Evolutionary conservation across 2,888 invertebrate species (phyloP).

Genomic region (Hyposoter didymator): DNA sequence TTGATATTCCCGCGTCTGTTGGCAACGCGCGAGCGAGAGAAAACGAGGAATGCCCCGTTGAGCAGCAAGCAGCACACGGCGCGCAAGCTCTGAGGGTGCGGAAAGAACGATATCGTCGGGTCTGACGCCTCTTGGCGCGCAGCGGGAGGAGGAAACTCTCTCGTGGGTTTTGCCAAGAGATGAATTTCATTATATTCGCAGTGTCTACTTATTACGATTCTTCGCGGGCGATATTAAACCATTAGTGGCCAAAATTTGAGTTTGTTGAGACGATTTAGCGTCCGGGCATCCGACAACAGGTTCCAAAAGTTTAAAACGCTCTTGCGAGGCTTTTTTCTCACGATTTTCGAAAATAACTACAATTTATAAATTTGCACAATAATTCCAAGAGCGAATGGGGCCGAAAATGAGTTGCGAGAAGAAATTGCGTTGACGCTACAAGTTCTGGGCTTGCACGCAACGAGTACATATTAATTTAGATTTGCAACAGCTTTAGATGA

Average conservation of each 20-base stretch:
- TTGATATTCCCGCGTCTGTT: constrained; percentile 74
- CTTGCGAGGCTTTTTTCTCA: not conserved
- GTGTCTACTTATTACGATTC: constrained; percentile 19
- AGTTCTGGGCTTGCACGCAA: not conserved
- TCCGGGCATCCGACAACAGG: not conserved
- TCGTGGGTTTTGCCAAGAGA: constrained; percentile 11
- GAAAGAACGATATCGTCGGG: constrained; percentile 7
- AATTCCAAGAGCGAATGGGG: not conserved
- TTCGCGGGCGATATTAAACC: constrained; percentile 16
- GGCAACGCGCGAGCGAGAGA: constrained; percentile 5
- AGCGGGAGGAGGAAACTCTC: constrained; percentile 24
- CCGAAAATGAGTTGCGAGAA: not conserved
- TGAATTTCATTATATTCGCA: constrained; percentile 28
- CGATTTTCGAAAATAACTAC: not conserved
- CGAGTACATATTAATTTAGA: not conserved
- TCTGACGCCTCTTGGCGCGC: not conserved
- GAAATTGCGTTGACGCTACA: not conserved
- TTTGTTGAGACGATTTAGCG: not conserved
- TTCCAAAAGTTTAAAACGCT: not conserved
- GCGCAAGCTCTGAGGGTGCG: not conserved
- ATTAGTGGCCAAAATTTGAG: not conserved
- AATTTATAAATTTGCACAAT: not conserved
- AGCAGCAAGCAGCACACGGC: constrained; percentile 12
- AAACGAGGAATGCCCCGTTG: constrained; percentile 21
- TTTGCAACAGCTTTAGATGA: not conserved